Evolutionary conservation across 2,888 invertebrate species (phyloP).

Genomic region (Hemaris fuciformis): DNA sequence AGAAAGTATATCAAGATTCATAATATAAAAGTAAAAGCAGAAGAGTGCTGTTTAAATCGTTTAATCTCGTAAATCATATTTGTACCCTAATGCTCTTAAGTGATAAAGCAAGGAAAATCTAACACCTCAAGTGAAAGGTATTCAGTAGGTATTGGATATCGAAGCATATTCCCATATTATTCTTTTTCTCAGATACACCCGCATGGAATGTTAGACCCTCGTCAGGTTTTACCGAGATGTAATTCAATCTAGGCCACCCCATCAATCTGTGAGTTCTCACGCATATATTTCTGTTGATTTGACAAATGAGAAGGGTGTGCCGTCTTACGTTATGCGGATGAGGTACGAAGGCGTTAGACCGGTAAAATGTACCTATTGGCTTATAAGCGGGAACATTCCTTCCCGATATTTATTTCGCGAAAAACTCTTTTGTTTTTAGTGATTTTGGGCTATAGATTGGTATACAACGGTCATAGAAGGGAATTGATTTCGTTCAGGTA

Average conservation of each 20-base stretch:
- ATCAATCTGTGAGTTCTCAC: constrained; percentile 80
- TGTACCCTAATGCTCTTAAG: background rate
- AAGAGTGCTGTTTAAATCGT: background rate
- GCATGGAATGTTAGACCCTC: constrained; percentile 75
- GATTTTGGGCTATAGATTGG: background rate
- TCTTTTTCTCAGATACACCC: constrained; percentile 62
- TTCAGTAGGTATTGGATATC: constrained; percentile 48
- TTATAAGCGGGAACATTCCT: constrained; percentile 29
- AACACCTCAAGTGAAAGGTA: constrained; percentile 24
- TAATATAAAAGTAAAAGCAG: too few relatives aligned
- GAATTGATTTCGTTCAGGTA: too few relatives aligned
- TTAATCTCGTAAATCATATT: background rate
- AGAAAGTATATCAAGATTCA: too few relatives aligned
- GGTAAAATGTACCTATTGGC: constrained; percentile 54
- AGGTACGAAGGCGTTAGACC: constrained; percentile 47
- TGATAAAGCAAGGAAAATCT: background rate
- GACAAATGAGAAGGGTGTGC: constrained; percentile 80
- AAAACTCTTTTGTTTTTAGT: background rate
- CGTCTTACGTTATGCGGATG: constrained; percentile 51
- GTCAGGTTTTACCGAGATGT: constrained; percentile 76
- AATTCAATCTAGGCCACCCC: constrained; percentile 79
- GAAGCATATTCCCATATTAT: constrained; percentile 64
- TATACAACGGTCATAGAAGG: background rate
- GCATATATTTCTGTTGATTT: constrained; percentile 81
- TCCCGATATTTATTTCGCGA: constrained; percentile 10